Evolutionary conservation across 2,888 invertebrate species (phyloP).

Genomic region (Drosophila seclusa): DNA sequence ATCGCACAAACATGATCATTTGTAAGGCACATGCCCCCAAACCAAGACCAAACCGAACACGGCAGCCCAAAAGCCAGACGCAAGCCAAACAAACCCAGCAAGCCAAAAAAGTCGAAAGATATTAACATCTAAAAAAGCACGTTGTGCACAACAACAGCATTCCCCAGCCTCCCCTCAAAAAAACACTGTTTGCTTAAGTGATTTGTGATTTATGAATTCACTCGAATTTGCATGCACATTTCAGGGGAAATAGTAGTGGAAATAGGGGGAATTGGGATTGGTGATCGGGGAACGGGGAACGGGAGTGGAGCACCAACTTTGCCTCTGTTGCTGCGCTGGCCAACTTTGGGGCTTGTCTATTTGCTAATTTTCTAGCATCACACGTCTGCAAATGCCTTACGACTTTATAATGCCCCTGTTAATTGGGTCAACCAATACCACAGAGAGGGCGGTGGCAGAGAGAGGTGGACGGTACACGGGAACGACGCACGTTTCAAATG

Average conservation of each 20-base stretch:
- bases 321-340: slow-evolving; percentile 14
- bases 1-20: slow-evolving; percentile 77
- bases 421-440: slow-evolving; percentile 69
- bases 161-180: background rate
- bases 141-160: slow-evolving; percentile 13
- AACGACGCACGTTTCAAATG: slow-evolving; percentile 55
- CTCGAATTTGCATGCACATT: slow-evolving; percentile 68
- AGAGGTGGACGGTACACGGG: background rate
- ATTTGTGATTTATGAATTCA: slow-evolving; percentile 78
- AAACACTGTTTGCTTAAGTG: slow-evolving; percentile 66
- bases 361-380: slow-evolving; percentile 67
- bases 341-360: slow-evolving; percentile 50
- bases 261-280: slow-evolving; percentile 4
- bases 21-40: slow-evolving; percentile 42
- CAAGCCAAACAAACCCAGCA: slow-evolving; percentile 6
- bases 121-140: slow-evolving; percentile 32
- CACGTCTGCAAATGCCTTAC: slow-evolving; percentile 58
- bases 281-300: background rate
- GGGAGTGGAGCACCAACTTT: slow-evolving; percentile 18
- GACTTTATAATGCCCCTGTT: slow-evolving; percentile 68
- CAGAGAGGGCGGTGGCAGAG: background rate
- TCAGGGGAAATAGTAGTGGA: slow-evolving; percentile 34
- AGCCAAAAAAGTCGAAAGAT: slow-evolving; percentile 22
- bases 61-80: slow-evolving; percentile 1
- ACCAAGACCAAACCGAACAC: slow-evolving; percentile 2